Evolutionary conservation across 2,113 vertebrate genomes (phyloP).

Genomic region (Ellobius talpinus): DNA sequence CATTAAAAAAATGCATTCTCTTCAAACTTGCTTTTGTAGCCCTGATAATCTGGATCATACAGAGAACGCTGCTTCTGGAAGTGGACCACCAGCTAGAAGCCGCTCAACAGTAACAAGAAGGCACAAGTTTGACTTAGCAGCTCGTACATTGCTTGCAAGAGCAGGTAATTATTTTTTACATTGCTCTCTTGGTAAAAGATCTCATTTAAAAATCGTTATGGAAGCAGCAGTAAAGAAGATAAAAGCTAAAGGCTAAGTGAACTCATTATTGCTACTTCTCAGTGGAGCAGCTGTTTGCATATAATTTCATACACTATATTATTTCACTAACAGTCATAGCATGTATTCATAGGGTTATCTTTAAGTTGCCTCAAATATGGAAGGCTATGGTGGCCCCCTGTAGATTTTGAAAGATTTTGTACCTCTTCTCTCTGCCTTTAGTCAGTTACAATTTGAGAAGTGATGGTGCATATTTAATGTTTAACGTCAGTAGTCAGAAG

Average conservation of each 20-base stretch:
- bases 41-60: slow-evolving; percentile 93
- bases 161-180: slow-evolving; percentile 90
- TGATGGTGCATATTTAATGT: slow-evolving; percentile 31
- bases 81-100: slow-evolving; percentile 89
- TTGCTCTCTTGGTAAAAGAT: slow-evolving; percentile 31
- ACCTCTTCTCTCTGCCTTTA: slow-evolving; percentile 30
- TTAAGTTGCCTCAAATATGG: not conserved
- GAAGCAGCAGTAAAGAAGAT: slow-evolving; percentile 57
- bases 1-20: slow-evolving; percentile 36
- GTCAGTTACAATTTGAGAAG: slow-evolving; percentile 39
- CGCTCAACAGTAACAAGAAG: slow-evolving; percentile 93
- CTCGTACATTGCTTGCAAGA: slow-evolving; percentile 94
- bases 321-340: slow-evolving; percentile 55
- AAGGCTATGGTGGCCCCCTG: not conserved
- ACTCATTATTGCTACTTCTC: slow-evolving; percentile 18
- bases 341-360: slow-evolving; percentile 39
- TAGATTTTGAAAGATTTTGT: slow-evolving; percentile 40
- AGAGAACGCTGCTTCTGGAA: slow-evolving; percentile 92
- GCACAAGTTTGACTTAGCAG: slow-evolving; percentile 97
- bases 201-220: slow-evolving; percentile 50
- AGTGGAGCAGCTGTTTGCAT: not conserved
- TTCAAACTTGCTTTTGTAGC: slow-evolving; percentile 84
- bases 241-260: not conserved
- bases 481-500: slow-evolving; percentile 25
- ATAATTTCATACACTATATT: slow-evolving; percentile 45